Base-by-base conservation (phyloP, 1,140 invertebrate species). In the Drosophila mauritiana region DNA sequence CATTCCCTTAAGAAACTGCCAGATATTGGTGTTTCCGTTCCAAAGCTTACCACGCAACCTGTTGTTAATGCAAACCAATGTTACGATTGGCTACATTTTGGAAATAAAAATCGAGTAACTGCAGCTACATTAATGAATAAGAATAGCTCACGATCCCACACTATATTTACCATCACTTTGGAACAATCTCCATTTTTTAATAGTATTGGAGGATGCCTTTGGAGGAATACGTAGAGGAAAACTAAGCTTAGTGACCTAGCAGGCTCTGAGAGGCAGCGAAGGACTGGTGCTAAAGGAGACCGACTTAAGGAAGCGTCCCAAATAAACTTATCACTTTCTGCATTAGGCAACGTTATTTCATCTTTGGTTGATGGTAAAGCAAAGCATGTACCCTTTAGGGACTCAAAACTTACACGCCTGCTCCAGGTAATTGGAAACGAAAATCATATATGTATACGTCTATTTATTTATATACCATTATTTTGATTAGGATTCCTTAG, bases 41-140 rank as follows among this genome's bases (percentile, higher is more conserved):
- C 94, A 80, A 95, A 92, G 8, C 70, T 93, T 31, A 92, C 92
- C 3, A 84, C 77, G 1, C 92, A 93, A 40, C 89, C 93, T 0
- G 93, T 93, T 1, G 91, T 93, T 8, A 93, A 92, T 76, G 94
- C 96, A 4, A 91, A 93, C 5, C 96, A 98, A 92, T 97, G 97
- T 72, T 95, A 97, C 81, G 94, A 95, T 46, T 93, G 97, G 8
- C 95, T 98, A 94, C 94, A 93, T 46, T 92, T 94, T 3, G 97
- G 97, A 0, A 96, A 97, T 79, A 94, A 95, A 81, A 97, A 97
- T 91, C 93, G 97, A 34, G 95, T 96, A 13, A 96, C 97, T 40
- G 97, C 96, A 1, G 95, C 97, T 1, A 99, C 98, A 2, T 96
- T 98, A 79, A 99, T 99, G 98, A 99, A 99, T 92, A 95, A 96